Evolutionary conservation across 2,113 vertebrate genomes (phyloP), one percentile per base, ranked within the genome.

Genomic region (Saimiri boliviensis): DNA sequence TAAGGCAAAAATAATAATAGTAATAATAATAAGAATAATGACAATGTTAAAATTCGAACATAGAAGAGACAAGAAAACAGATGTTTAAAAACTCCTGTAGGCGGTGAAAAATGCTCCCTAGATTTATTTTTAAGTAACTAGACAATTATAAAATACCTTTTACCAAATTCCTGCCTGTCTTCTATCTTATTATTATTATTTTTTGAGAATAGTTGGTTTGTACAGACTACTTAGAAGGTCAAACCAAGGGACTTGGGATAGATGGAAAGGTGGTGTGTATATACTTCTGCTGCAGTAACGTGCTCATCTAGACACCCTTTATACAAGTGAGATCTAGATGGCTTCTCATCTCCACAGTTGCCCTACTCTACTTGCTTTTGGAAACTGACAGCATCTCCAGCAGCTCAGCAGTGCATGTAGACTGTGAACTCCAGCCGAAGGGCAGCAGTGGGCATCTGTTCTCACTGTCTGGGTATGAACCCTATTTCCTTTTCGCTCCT

Each of bases 51-150:
- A 95, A 88, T 49, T 5, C 30, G 80, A 86, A 58, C 17, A 52
- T 11, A 66, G 42, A 84, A 19, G 25, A 54, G 7, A 60, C 10
- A 35, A 52, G 11, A 63, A 30, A 79, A 79, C 23, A 47, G 11
- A 42, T 6, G 6, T 8, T 87, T 27, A 52, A n/a, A 76, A 70
- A 45, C 7, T 76, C n/a, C 47, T 70, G 23, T 16, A 27, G 52
- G n/a, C 9, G 60, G 37, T 52, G 8, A n/a, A 23, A 1, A 79
- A 58, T 49, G 56, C 5, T 89, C 80, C 3, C 20, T 45, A 40
- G 56, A 94, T 95, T 94, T 80, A 86, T 66, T 84, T 93, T 93
- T 52, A 71, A 96, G 45, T 47, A 74, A 37, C 66, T 70, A 77
- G 20, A 7, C 40, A 90, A 74, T 73, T 85, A 20, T 42, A 68